These are phyloP conservation scores for Takifugu rubripes DNA, from an alignment of 2,797 vertebrate species.

Conservation along the genomic window DNA sequence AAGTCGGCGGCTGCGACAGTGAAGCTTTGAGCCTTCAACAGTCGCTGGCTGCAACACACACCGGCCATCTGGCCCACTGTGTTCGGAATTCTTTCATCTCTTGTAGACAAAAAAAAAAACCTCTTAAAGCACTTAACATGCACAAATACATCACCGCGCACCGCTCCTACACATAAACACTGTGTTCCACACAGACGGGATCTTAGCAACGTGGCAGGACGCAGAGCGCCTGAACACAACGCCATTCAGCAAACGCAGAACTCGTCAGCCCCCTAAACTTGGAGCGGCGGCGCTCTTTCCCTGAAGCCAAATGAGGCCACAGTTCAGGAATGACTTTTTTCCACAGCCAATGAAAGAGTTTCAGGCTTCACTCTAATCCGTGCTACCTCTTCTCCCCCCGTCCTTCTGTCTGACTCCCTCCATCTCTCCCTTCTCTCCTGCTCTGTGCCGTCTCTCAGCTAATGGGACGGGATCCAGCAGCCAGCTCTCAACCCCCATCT, in stretches of 20 bases:
- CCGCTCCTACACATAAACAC: constrained; percentile 60
- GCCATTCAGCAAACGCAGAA: constrained; percentile 37
- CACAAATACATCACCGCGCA: constrained; percentile 47
- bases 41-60: constrained; percentile 45
- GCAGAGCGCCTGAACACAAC: constrained; percentile 50
- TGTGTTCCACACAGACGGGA: constrained; percentile 45
- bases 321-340: constrained; percentile 41
- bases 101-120: constrained; percentile 48
- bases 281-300: constrained; percentile 18
- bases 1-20: constrained; percentile 40
- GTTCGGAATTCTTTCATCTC: constrained; percentile 52
- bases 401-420: neutral
- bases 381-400: constrained; percentile 12
- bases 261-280: constrained; percentile 31
- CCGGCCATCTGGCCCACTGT: constrained; percentile 63
- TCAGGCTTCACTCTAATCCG: constrained; percentile 41
- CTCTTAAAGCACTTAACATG: constrained; percentile 53
- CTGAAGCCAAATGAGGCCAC: constrained; percentile 41
- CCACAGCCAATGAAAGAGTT: constrained; percentile 19
- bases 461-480: constrained; percentile 96
- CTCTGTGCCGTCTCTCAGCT: constrained; percentile 70
- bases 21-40: constrained; percentile 48
- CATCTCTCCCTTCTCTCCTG: constrained; percentile 7
- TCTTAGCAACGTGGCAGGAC: constrained; percentile 67
- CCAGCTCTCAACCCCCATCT: constrained; percentile 96